Base-by-base conservation (phyloP, 2,797 vertebrate genomes). In the Pteropus rufus region DNA sequence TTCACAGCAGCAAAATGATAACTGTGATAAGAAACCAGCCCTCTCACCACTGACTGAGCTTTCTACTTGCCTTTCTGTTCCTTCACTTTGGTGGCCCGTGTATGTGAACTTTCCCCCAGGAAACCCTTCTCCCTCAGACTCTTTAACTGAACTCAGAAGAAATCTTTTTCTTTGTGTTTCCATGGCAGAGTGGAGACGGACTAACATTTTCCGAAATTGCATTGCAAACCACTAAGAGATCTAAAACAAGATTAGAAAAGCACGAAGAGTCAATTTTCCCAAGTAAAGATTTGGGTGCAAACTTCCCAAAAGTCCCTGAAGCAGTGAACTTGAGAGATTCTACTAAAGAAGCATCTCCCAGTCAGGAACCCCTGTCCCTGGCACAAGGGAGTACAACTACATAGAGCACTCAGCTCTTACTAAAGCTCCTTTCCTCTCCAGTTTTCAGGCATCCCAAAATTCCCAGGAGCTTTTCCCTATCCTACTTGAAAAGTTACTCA, bases 91-190 rank as follows among this genome's bases (percentile, higher is more conserved):
- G 80, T 36, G 24, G 34, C 46, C 34, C 44, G 44, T 34, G 75
- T 39, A 46, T 52, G 44, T 34, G 75, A 34, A 46, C 26, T 60
- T 56, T 11, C 18, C 36, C 49, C 46, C 26, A 70, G 18, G 65
- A 34, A 34, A 34, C 8, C 3, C 39, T 70, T 90, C 34, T 88
- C 81, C n/a, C 64, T 96, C 44, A 18, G 24, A 73, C 34, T 83
- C 87, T 75, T 73, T 67, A 52, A 41, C 72, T 92, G 34, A 93
- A 83, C 60, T 93, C 65, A 34, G 46, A 70, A 69, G 58, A 94
- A 94, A 65, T 46, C 44, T 83, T 92, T 91, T 36, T 34, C 70
- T 94, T 79, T 89, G 49, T 93, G 70, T 95, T 97, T 93, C 95
- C 60, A 39, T 26, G 39, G n/a, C 64, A 86, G 60, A 94, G 31